Evolutionary conservation across 2,113 vertebrate genomes (phyloP), one percentile per base, ranked within the genome.

Genomic region (Callipepla squamata): DNA sequence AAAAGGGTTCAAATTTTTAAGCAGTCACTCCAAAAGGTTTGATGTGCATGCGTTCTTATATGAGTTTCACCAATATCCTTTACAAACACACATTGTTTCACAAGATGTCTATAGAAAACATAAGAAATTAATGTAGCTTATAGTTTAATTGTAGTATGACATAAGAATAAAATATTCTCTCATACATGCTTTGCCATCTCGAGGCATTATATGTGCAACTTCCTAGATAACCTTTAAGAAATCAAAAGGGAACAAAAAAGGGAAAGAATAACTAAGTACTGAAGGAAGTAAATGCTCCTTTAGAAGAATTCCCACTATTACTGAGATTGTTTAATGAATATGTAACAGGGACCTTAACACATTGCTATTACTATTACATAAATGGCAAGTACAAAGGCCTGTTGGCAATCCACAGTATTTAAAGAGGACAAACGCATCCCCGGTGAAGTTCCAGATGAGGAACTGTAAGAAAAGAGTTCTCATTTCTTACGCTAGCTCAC

Each of bases 141-240:
- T 6, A 68, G 30, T 58, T 87, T 36, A 62, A 74, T 83, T 79
- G n/a, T 4, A 63, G 18, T 1, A 68, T 38, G 6, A 38, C 5
- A 16, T 13, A 30, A 72, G 42, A 72, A 67, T 18, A 59, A 50
- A 69, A 40, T n/a, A 9, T 26, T 85, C 13, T 73, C 21, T 65
- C 25, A 67, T 23, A 76, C 59, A 59, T 11, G 40, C 50, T 57
- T 48, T 51, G 21, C 62, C 10, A 51, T 69, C 38, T 40, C 17
- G 23, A 58, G 34, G 51, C 12, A 3, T 5, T 2, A 1, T 42
- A 74, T 2, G 1, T n/a, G 1, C 18, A 51, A 36, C 53, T 67
- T 70, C 47, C 40, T 28, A 14, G 12, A 11, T 34, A 69, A 83
- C 11, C 8, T 53, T 48, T 36, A 53, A 53, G 26, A 28, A 16